Conservation (phyloP, 2,888 invertebrate species). For the Thyatira batis region DNA sequence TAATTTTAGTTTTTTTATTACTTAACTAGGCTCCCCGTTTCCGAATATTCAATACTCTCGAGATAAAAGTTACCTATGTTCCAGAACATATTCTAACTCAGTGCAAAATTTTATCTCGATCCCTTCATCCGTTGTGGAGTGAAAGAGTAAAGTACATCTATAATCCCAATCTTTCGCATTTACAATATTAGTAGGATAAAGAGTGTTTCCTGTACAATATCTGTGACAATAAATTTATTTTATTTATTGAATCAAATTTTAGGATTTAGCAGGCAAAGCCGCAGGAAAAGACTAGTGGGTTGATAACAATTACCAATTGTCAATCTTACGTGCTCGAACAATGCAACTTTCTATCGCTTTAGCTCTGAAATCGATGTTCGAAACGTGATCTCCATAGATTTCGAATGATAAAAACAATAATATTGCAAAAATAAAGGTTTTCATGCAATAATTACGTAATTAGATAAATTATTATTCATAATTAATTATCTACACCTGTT, state of each 20-base stretch:
- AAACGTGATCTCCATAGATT: neutral
- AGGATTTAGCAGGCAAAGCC: neutral
- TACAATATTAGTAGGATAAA: too few relatives aligned
- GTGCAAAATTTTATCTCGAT: too few relatives aligned
- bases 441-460: neutral
- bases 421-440: neutral
- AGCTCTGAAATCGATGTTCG: neutral
- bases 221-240: neutral
- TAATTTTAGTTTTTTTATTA: too few relatives aligned
- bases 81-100: too few relatives aligned
- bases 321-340: neutral
- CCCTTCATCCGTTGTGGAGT: too few relatives aligned
- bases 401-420: neutral
- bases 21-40: too few relatives aligned
- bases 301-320: neutral
- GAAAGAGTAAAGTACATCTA: too few relatives aligned
- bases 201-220: too few relatives aligned
- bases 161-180: too few relatives aligned
- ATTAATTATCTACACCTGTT: too few relatives aligned
- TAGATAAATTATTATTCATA: neutral
- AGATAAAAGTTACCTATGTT: too few relatives aligned
- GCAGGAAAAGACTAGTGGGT: neutral
- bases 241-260: neutral
- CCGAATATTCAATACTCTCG: too few relatives aligned
- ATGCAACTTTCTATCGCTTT: neutral